Conservation (phyloP, 2,888 invertebrate species). For the Brenthis hecate region DNA sequence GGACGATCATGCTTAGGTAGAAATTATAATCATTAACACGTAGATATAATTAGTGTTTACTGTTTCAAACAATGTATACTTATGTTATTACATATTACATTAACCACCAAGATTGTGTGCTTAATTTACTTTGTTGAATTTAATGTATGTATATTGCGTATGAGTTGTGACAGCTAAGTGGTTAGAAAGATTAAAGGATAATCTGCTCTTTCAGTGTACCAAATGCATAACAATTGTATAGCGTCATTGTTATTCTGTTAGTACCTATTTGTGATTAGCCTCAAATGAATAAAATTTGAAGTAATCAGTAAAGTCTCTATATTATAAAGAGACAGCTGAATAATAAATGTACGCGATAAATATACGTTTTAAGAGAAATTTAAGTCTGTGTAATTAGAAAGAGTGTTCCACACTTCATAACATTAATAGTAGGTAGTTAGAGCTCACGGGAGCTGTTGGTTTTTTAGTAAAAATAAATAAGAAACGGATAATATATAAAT, state of each 20-base stretch:
- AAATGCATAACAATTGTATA: conserved; percentile 1
- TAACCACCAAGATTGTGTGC: conserved; percentile 29
- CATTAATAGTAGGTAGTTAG: too few relatives aligned
- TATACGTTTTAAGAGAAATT: too few relatives aligned
- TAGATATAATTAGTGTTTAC: conserved; percentile 53
- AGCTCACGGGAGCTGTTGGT: too few relatives aligned
- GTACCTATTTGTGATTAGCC: neutral
- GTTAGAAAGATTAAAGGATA: conserved; percentile 16
- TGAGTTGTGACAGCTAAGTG: conserved; percentile 17
- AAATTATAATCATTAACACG: conserved; percentile 53
- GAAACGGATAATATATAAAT: too few relatives aligned
- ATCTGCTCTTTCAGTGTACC: conserved; percentile 15
- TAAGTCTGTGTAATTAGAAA: too few relatives aligned
- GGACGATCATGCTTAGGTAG: conserved; percentile 45
- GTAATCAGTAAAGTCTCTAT: too few relatives aligned
- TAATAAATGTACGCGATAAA: too few relatives aligned
- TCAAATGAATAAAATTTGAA: neutral
- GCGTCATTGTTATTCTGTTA: neutral
- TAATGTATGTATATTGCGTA: conserved; percentile 21
- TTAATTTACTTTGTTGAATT: conserved; percentile 34
- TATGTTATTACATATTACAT: conserved; percentile 24
- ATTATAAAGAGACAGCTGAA: too few relatives aligned
- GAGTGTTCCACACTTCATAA: too few relatives aligned
- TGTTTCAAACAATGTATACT: conserved; percentile 31
- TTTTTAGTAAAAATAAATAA: too few relatives aligned